Evolutionary conservation across 2,113 vertebrate genomes (phyloP).

Genomic region (Collichthys lucidus): DNA sequence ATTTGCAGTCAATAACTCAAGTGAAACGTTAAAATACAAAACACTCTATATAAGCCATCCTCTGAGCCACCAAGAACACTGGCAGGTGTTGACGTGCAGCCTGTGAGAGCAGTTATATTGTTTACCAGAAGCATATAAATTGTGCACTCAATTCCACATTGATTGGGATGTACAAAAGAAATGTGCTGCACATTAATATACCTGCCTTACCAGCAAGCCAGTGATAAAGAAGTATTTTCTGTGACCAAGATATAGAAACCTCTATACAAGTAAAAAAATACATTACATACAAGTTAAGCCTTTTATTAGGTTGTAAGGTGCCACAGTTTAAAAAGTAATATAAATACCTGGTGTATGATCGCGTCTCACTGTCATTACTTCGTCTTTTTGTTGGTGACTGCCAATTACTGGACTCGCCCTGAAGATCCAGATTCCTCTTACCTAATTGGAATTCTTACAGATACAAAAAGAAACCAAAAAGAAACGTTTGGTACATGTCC

Average conservation of each 20-base stretch:
- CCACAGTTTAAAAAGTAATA: background rate
- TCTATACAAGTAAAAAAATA: background rate
- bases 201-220: background rate
- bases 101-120: too few species aligned
- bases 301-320: background rate
- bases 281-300: background rate
- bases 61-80: too few species aligned
- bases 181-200: background rate
- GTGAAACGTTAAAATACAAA: too few species aligned
- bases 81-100: too few species aligned
- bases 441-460: background rate
- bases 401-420: background rate
- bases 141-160: too few species aligned
- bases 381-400: background rate
- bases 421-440: constrained; percentile 20
- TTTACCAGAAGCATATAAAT: background rate
- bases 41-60: too few species aligned
- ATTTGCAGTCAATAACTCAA: too few species aligned
- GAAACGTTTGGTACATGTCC: too few species aligned
- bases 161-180: too few species aligned
- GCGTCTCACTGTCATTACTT: background rate
- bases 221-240: too few species aligned
- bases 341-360: constrained; percentile 8
- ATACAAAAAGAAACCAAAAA: background rate
- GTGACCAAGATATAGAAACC: too few species aligned